Conservation (phyloP, 1,140 invertebrate genomes). For the Listronotus oregonensis region DNA sequence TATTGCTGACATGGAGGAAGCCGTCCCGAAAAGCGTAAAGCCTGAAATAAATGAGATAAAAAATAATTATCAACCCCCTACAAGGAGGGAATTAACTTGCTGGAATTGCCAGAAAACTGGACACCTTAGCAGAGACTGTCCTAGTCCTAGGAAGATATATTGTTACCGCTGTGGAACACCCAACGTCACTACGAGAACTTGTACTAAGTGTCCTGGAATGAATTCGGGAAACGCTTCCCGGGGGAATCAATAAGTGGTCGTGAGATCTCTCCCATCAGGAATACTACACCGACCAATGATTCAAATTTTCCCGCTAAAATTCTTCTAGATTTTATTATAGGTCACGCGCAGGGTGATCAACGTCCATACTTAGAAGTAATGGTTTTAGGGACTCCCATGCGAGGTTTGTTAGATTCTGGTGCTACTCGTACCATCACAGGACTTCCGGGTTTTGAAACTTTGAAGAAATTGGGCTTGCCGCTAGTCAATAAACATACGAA, state of each 20-base stretch:
- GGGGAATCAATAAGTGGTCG: not conserved
- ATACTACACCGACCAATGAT: not conserved
- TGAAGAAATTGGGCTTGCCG: not conserved
- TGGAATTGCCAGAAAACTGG: conserved; percentile 15
- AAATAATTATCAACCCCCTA: not conserved
- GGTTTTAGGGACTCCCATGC: not conserved
- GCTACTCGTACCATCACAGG: not conserved
- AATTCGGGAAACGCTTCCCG: conserved; percentile 17
- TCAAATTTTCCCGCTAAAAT: not conserved
- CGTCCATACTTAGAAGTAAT: conserved; percentile 2
- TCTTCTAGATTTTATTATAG: conserved; percentile 4
- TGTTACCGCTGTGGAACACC: not conserved
- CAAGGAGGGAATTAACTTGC: conserved; percentile 3
- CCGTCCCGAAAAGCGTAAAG: too few relatives aligned
- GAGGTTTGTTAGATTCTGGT: too few relatives aligned
- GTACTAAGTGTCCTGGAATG: conserved; percentile 13
- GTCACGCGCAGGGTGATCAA: conserved; percentile 3
- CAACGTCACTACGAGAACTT: not conserved
- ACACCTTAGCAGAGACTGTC: conserved; percentile 9
- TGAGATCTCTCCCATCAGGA: not conserved
- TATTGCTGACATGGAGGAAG: not conserved
- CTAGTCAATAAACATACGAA: not conserved
- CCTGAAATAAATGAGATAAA: too few relatives aligned
- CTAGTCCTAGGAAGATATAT: not conserved
- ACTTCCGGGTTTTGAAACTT: conserved; percentile 19